These are phyloP conservation scores for Drosophila tani DNA, from an alignment of 1,140 invertebrate species.

Conservation along the genomic window DNA sequence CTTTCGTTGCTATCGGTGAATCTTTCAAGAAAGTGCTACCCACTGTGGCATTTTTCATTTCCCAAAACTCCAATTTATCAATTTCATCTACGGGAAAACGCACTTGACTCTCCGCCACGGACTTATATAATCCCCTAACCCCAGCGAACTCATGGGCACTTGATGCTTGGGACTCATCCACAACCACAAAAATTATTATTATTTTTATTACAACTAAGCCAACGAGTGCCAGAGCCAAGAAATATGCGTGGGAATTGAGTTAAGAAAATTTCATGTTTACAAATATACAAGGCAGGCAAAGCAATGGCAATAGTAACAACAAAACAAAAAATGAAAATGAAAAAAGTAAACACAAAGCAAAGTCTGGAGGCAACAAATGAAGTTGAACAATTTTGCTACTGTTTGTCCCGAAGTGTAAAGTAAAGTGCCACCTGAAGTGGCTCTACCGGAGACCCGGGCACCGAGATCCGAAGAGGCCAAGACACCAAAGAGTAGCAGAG, in stretches of 20 bases:
- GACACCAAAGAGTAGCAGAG: constrained; percentile 50
- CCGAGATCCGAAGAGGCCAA: constrained; percentile 14
- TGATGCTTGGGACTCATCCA: constrained; percentile 28
- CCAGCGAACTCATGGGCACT: constrained; percentile 39
- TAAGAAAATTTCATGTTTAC: constrained; percentile 66
- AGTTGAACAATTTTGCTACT: constrained; percentile 77
- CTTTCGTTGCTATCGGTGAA: constrained; percentile 50
- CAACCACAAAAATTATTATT: constrained; percentile 71
- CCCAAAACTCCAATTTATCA: constrained; percentile 27
- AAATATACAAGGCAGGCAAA: constrained; percentile 49
- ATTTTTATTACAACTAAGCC: constrained; percentile 60
- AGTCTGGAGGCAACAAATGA: constrained; percentile 56
- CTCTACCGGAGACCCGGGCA: constrained; percentile 5
- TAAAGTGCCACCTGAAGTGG: constrained; percentile 59
- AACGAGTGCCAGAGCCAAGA: constrained; percentile 19
- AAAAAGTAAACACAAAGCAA: constrained; percentile 50
- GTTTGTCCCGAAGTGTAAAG: constrained; percentile 53
- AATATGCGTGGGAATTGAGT: constrained; percentile 78
- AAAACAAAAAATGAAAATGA: constrained; percentile 17
- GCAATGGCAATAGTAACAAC: constrained; percentile 31
- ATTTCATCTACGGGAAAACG: constrained; percentile 34
- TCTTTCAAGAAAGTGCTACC: constrained; percentile 24
- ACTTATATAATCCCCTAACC: constrained; percentile 52
- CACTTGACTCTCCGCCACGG: constrained; percentile 18
- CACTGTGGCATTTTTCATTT: constrained; percentile 29